Conservation (phyloP, 2,797 vertebrate genomes). For the Myoxocephalus aenaeus region DNA sequence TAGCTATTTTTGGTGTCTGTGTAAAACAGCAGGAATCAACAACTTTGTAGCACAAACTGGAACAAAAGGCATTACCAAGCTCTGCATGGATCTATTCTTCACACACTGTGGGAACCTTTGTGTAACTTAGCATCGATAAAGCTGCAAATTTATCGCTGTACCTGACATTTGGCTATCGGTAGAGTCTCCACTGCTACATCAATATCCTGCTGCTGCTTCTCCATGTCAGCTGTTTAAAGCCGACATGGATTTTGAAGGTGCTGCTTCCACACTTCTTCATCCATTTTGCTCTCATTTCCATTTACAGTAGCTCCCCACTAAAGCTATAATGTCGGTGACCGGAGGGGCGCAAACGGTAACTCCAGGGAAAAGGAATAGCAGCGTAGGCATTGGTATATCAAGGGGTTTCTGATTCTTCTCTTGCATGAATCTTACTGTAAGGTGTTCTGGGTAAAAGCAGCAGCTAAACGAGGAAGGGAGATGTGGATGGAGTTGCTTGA, state of each 20-base stretch:
- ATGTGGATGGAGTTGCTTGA: slow-evolving; percentile 27
- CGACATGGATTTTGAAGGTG: slow-evolving; percentile 45
- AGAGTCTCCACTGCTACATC: slow-evolving; percentile 41
- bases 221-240: slow-evolving; percentile 57
- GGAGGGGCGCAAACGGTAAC: slow-evolving; percentile 41
- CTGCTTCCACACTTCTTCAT: slow-evolving; percentile 55
- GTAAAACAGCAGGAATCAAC: slow-evolving; percentile 4
- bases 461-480: slow-evolving; percentile 23
- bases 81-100: slow-evolving; percentile 15
- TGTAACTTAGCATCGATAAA: slow-evolving; percentile 8
- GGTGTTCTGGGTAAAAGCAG: slow-evolving; percentile 32
- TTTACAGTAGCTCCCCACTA: slow-evolving; percentile 49
- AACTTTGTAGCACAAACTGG: not conserved
- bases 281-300: slow-evolving; percentile 54
- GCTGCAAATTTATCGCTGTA: slow-evolving; percentile 29
- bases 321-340: slow-evolving; percentile 40
- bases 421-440: slow-evolving; percentile 22
- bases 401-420: slow-evolving; percentile 32
- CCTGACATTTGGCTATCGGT: slow-evolving; percentile 40
- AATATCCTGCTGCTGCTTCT: slow-evolving; percentile 30
- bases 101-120: not conserved
- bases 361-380: slow-evolving; percentile 45
- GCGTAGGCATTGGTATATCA: slow-evolving; percentile 22
- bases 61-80: slow-evolving; percentile 8
- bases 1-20: not conserved